These are phyloP conservation scores for Gonatopus flavifemur DNA, from an alignment of 1,140 invertebrate species.

Conservation along the genomic window DNA sequence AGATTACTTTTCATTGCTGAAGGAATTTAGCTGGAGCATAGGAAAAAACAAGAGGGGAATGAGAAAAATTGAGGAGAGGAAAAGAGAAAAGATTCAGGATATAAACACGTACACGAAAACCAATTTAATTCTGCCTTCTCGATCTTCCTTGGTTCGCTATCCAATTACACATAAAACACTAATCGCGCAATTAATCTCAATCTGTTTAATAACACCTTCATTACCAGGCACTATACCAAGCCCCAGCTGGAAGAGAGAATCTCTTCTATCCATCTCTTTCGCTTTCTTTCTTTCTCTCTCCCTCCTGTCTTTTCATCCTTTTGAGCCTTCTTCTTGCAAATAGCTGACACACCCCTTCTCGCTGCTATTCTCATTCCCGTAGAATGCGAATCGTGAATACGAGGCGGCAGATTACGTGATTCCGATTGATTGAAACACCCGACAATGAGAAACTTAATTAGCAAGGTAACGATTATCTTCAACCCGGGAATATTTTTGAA, in stretches of 20 bases:
- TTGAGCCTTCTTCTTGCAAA: slow-evolving; percentile 29
- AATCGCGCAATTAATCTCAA: slow-evolving; percentile 55
- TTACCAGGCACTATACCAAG: slow-evolving; percentile 38
- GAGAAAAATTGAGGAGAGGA: too few relatives aligned
- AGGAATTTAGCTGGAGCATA: too few relatives aligned
- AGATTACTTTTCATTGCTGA: too few relatives aligned
- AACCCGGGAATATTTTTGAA: too few relatives aligned
- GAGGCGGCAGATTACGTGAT: slow-evolving; percentile 36
- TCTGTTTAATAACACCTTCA: slow-evolving; percentile 56
- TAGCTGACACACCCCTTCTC: slow-evolving; percentile 41
- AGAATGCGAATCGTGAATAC: slow-evolving; percentile 29
- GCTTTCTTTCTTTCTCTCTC: background rate
- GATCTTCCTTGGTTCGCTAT: slow-evolving; percentile 34
- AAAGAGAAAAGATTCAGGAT: slow-evolving; percentile 22
- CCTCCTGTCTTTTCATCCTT: slow-evolving; percentile 13
- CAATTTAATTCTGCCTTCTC: slow-evolving; percentile 32
- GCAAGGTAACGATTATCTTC: too few relatives aligned
- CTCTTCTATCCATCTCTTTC: slow-evolving; percentile 9
- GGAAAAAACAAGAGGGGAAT: too few relatives aligned
- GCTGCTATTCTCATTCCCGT: slow-evolving; percentile 42
- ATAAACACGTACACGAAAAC: slow-evolving; percentile 34
- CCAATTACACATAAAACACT: slow-evolving; percentile 48
- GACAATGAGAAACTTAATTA: too few relatives aligned
- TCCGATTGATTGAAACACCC: slow-evolving; percentile 44
- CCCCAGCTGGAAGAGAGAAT: slow-evolving; percentile 33